These are phyloP conservation scores for Rhysida immarginata DNA, from an alignment of 1,140 invertebrate species.

Conservation along the genomic window DNA sequence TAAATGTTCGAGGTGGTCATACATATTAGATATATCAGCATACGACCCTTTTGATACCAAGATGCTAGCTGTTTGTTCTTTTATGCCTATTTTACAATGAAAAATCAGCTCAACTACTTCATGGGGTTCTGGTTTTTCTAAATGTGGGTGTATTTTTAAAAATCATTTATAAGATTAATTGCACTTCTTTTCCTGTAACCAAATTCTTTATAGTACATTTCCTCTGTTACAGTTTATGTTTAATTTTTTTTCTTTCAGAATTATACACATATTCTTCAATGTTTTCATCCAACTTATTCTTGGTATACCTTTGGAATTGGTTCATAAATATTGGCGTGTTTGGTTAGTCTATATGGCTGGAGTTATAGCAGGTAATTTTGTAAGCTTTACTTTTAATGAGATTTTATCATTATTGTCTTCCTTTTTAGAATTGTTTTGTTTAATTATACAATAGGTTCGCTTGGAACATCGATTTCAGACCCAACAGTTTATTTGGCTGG, in stretches of 20 bases:
- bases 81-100: too few species aligned
- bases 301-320: constrained; percentile 55
- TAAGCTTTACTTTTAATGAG: constrained; percentile 20
- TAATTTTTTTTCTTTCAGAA: constrained; percentile 27
- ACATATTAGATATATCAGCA: too few species aligned
- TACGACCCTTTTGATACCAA: too few species aligned
- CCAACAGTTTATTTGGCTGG: constrained; percentile 74
- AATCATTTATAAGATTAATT: too few species aligned
- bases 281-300: constrained; percentile 44
- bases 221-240: too few species aligned
- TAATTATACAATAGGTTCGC: constrained; percentile 29
- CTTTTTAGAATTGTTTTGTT: constrained; percentile 23
- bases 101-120: too few species aligned
- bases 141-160: too few species aligned
- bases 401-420: constrained; percentile 20
- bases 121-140: too few species aligned
- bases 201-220: background rate
- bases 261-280: constrained; percentile 37
- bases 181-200: too few species aligned
- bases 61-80: too few species aligned
- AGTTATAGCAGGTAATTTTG: constrained; percentile 20
- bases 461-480: constrained; percentile 76
- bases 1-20: too few species aligned
- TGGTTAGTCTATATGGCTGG: constrained; percentile 51
- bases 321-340: constrained; percentile 63